A percentile compares a stretch with the other conserved stretches of the same genome.
phyloP scores from a whole-genome alignment of 2,113 vertebrate genomes.

The Craseonycteris thonglongyai region DNA sequence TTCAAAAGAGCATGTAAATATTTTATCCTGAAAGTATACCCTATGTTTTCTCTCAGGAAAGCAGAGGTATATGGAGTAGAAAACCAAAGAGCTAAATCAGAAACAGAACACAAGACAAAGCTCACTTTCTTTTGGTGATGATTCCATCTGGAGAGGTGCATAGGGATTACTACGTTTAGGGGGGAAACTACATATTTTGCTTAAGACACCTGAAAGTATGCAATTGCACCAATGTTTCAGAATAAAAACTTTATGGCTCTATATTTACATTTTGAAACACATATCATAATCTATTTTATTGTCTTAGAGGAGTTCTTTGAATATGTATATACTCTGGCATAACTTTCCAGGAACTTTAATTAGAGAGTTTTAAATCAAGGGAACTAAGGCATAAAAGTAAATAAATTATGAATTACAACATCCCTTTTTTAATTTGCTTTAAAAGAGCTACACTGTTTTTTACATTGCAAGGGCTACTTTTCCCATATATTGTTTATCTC shows the following conservation, averaged over 20 bases:
- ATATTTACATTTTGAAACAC: neutral
- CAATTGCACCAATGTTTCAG: neutral
- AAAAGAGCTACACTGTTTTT: neutral
- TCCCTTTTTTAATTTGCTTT: neutral
- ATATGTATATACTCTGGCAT: neutral
- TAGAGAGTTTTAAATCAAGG: neutral
- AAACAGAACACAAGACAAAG: conserved; percentile 16
- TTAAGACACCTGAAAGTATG: neutral
- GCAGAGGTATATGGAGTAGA: neutral
- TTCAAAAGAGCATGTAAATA: conserved; percentile 1
- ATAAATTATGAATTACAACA: neutral
- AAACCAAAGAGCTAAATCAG: neutral
- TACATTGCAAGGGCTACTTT: neutral
- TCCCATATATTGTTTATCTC: neutral
- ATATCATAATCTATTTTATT: neutral
- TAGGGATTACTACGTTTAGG: neutral
- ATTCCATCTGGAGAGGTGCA: neutral
- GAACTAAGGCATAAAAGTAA: neutral
- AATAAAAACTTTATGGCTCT: neutral
- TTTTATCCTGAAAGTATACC: conserved; percentile 29
- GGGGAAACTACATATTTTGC: neutral
- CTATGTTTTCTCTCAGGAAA: conserved; percentile 6
- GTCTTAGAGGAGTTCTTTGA: neutral
- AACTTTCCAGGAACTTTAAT: neutral
- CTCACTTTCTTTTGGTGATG: neutral